These are phyloP conservation scores for Xenentodon cancila DNA, from an alignment of 2,797 vertebrate genomes.

Conservation along the genomic window DNA sequence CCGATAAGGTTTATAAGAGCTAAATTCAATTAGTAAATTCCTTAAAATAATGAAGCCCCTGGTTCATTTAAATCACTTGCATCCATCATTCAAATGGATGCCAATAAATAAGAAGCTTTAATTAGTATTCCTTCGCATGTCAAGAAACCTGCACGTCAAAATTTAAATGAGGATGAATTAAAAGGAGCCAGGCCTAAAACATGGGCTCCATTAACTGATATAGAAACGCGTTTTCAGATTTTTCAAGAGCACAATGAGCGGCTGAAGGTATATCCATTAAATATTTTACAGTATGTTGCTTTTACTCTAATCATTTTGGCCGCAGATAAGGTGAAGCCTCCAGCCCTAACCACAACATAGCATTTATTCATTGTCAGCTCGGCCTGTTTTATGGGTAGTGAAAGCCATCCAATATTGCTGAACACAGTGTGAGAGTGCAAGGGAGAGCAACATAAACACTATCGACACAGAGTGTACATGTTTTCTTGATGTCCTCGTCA, in stretches of 20 bases:
- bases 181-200: slow-evolving; percentile 6
- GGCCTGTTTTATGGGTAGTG: slow-evolving; percentile 61
- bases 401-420: slow-evolving; percentile 72
- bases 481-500: slow-evolving; percentile 77
- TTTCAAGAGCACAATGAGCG: neutral
- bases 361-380: slow-evolving; percentile 58
- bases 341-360: slow-evolving; percentile 9
- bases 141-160: slow-evolving; percentile 36
- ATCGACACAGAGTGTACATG: slow-evolving; percentile 68
- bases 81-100: slow-evolving; percentile 58
- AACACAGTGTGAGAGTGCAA: slow-evolving; percentile 51
- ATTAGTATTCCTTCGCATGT: slow-evolving; percentile 49
- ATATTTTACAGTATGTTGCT: slow-evolving; percentile 47
- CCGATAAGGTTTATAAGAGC: slow-evolving; percentile 60
- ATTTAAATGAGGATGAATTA: slow-evolving; percentile 40
- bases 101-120: slow-evolving; percentile 58
- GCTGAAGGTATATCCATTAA: slow-evolving; percentile 4
- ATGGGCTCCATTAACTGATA: slow-evolving; percentile 12
- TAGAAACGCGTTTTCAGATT: slow-evolving; percentile 16
- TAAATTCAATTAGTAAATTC: slow-evolving; percentile 63
- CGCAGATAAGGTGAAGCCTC: slow-evolving; percentile 36
- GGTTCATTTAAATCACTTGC: slow-evolving; percentile 42
- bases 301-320: slow-evolving; percentile 58
- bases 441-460: slow-evolving; percentile 70
- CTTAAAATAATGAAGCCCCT: slow-evolving; percentile 69